Evolutionary conservation across 2,888 invertebrate species (phyloP).

Genomic region (Oscheius onirici): DNA sequence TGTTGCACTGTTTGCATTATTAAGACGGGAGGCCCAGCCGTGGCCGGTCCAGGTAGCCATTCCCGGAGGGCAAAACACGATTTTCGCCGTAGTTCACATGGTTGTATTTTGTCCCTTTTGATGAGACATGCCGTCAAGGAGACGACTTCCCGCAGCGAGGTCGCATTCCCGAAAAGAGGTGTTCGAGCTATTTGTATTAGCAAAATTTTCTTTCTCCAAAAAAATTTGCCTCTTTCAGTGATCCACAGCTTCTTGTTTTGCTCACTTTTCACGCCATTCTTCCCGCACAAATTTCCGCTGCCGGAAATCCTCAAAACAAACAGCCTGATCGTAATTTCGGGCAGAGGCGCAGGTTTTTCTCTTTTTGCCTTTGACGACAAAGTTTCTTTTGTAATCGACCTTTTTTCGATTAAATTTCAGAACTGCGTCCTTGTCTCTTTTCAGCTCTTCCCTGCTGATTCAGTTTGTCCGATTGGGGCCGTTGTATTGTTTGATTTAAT

Average conservation of each 20-base stretch:
- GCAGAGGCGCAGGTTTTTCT: too few relatives aligned
- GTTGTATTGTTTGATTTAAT: constrained; percentile 5
- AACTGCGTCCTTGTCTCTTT: not conserved
- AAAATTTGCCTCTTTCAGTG: not conserved
- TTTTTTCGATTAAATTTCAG: not conserved
- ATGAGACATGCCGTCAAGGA: not conserved
- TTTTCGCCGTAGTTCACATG: not conserved
- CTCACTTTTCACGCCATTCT: constrained; percentile 1
- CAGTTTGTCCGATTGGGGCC: constrained; percentile 1
- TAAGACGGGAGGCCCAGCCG: constrained; percentile 30
- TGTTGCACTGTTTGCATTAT: constrained; percentile 32
- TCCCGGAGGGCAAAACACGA: constrained; percentile 21
- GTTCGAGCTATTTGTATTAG: not conserved
- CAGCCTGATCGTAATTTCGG: not conserved
- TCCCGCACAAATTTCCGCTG: too few relatives aligned
- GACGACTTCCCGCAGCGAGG: constrained; percentile 5
- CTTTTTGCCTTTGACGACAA: too few relatives aligned
- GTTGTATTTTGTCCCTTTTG: not conserved
- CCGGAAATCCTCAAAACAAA: constrained; percentile 25
- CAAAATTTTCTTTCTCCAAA: not conserved
- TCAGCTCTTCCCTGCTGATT: not conserved
- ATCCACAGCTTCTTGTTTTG: not conserved
- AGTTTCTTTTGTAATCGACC: too few relatives aligned
- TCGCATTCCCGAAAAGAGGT: not conserved
- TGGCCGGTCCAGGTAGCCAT: constrained; percentile 14